Base-by-base conservation (phyloP, 2,797 vertebrate genomes). In the Mormyrus proboscirostris region DNA sequence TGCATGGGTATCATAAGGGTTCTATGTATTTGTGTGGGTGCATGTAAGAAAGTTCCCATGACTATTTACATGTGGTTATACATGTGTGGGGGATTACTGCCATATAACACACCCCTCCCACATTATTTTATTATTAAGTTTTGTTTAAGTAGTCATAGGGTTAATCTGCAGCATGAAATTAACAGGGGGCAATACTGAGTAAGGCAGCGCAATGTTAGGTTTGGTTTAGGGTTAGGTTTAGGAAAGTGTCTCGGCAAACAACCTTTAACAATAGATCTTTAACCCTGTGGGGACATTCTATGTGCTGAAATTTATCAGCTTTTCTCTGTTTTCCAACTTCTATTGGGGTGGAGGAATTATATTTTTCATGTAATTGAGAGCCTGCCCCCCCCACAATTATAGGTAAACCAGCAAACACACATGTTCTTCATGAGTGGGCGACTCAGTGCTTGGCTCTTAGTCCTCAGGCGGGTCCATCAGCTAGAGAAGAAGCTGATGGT, bases 401-500 rank as follows among this genome's bases (percentile, higher is more conserved):
- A 19, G 38, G 7, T 7, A 79, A 44, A 79, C 41, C 76, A 47
- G 0, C 38, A 44, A 7, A 33, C 9, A 53, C 53, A 7, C 7
- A 19, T 14, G 41, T 73, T 12, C 41, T 53, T 47, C 44, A 65
- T 51, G 5, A 51, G 57, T 65, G 57, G 12, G 3, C 1, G 33
- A 10, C 6, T 76, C 9, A 53, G 65, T 73, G 55, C 33, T 25
- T 50, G 85, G 29, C 62, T 38, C 89, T 47, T 41, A 94, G 96
- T 96, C 90, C 91, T 96, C n/a, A 93, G 94, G 29, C 93, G 90
- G 0, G 90, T 96, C 49, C 95, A 93, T 86, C 95, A 95, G 92
- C 4, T 96, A 91, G 96, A 98, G 9, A 95, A 96, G 92, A 96
- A 95, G 89, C 90, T 97, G 92, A 95, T 97, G 29, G 93, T 92